phyloP scores from a whole-genome alignment of 2,888 invertebrate genomes.

The Synergus umbraculus region DNA sequence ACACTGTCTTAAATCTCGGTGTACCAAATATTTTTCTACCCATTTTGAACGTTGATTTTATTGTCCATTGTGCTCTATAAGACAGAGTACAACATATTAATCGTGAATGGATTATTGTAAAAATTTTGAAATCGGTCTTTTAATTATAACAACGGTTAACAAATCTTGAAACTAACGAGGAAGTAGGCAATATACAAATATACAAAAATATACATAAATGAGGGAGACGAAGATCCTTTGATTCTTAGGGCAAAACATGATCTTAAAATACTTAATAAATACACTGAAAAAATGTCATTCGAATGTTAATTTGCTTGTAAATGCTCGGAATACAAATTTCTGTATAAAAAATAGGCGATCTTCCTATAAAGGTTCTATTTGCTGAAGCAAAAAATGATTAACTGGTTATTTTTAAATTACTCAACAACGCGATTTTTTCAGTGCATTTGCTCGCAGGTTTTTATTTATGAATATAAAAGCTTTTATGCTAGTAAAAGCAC shows the following conservation, averaged over 20 bases:
- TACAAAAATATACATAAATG: slow-evolving; percentile 40
- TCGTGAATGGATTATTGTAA: slow-evolving; percentile 40
- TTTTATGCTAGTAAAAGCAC: slow-evolving; percentile 1
- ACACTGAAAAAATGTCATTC: slow-evolving; percentile 21
- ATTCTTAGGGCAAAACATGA: slow-evolving; percentile 9
- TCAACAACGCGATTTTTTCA: slow-evolving; percentile 1
- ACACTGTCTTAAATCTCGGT: slow-evolving; percentile 50
- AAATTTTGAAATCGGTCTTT: background rate
- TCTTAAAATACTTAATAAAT: slow-evolving; percentile 6
- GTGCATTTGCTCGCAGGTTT: background rate
- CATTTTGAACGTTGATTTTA: slow-evolving; percentile 51
- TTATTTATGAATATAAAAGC: slow-evolving; percentile 3
- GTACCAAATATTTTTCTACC: slow-evolving; percentile 53
- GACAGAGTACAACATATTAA: slow-evolving; percentile 42
- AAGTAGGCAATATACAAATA: slow-evolving; percentile 29
- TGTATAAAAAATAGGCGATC: slow-evolving; percentile 8
- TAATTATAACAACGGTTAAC: background rate
- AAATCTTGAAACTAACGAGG: slow-evolving; percentile 11
- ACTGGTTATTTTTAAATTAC: background rate
- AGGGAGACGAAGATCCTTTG: slow-evolving; percentile 1
- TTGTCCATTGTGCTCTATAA: slow-evolving; percentile 41
- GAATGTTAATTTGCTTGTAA: background rate
- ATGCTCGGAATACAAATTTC: slow-evolving; percentile 27
- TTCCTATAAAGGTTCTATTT: slow-evolving; percentile 6
- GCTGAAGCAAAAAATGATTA: background rate